Percentiles rank a stretch among this genome's conserved stretches.
Conservation (phyloP, 2,797 vertebrate species). For the Trachops cirrhosus region DNA sequence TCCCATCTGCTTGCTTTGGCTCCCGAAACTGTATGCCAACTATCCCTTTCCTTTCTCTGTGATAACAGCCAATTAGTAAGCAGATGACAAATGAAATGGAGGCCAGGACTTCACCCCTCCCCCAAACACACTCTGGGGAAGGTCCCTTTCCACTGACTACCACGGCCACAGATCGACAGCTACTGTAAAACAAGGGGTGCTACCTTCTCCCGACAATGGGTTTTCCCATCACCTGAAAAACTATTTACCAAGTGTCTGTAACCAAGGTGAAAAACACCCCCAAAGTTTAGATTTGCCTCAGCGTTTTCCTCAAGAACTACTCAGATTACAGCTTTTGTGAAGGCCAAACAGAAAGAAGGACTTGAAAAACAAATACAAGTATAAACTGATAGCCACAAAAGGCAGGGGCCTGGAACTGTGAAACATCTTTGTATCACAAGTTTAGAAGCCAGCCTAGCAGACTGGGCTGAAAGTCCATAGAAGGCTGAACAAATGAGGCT, state of each 20-base stretch:
- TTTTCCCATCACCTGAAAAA: conserved; percentile 25
- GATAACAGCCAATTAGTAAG: neutral
- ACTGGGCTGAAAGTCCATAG: neutral
- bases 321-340: neutral
- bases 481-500: neutral
- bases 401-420: neutral
- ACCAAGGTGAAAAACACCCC: conserved; percentile 40
- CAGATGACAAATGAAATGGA: neutral
- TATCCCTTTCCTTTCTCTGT: neutral
- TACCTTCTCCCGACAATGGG: neutral
- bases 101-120: neutral
- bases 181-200: neutral
- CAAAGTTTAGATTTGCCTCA: conserved; percentile 47
- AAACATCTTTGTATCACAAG: neutral
- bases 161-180: neutral
- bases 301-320: neutral
- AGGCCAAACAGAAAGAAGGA: conserved; percentile 3
- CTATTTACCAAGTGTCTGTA: neutral
- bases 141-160: neutral
- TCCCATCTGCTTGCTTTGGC: neutral
- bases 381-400: conserved; percentile 3
- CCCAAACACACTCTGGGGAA: neutral
- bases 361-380: neutral
- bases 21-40: neutral
- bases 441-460: neutral